Evolutionary conservation across 1,140 invertebrate species (phyloP).

Genomic region (Drosophila burlai): DNA sequence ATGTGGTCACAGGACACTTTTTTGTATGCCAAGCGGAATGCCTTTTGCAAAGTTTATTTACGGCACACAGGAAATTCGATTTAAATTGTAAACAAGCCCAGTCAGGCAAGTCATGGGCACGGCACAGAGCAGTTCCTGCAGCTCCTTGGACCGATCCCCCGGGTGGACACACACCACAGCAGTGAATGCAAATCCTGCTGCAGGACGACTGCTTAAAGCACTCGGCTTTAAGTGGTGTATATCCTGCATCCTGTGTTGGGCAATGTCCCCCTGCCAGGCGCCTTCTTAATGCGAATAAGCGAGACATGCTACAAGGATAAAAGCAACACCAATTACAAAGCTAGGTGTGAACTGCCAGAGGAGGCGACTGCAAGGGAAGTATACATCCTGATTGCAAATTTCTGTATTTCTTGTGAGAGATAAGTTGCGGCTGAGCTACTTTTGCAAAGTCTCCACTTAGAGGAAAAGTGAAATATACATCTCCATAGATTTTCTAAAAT

Average conservation of each 20-base stretch:
- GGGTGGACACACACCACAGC: constrained; percentile 10
- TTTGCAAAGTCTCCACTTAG: constrained; percentile 1
- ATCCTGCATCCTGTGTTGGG: constrained; percentile 71
- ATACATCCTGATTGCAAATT: constrained; percentile 39
- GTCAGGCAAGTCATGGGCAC: constrained; percentile 44
- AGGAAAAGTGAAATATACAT: background rate
- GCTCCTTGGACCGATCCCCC: constrained; percentile 3
- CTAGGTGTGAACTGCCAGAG: constrained; percentile 61
- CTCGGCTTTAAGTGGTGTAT: constrained; percentile 75
- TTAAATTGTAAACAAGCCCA: constrained; percentile 79
- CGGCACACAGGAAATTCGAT: constrained; percentile 76
- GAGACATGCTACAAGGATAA: constrained; percentile 56
- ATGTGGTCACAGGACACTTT: constrained; percentile 44
- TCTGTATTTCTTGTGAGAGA: constrained; percentile 27
- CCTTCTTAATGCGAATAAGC: constrained; percentile 66
- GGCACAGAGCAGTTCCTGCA: constrained; percentile 7
- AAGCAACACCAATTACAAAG: constrained; percentile 71
- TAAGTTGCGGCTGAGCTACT: constrained; percentile 5
- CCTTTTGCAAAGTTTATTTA: constrained; percentile 64
- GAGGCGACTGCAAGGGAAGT: background rate
- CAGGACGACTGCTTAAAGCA: constrained; percentile 62
- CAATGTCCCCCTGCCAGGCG: constrained; percentile 26
- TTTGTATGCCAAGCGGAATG: constrained; percentile 33
- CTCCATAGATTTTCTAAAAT: background rate
- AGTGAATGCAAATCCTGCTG: constrained; percentile 68